Evolutionary conservation across 2,797 vertebrate genomes (phyloP), one percentile per base, ranked within the genome.

Genomic region (Danio jaintianensis): DNA sequence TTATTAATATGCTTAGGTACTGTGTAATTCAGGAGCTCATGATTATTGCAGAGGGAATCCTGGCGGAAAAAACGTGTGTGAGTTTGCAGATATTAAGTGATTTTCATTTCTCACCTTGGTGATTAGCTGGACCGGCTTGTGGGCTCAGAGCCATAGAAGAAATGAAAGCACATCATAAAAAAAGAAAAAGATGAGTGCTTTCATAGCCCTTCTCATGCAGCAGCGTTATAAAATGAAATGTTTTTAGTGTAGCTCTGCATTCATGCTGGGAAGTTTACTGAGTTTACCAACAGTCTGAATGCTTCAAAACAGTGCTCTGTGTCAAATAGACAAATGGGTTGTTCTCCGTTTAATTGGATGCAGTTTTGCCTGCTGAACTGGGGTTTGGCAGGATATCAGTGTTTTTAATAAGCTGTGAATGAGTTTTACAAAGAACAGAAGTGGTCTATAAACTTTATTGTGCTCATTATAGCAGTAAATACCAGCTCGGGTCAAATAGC

Each of bases 1-100:
- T 76, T 90, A 89, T 87, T 85, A 83, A 89, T 87, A 87, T 59
- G 84, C 88, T 87, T 82, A 66, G 47, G 50, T 59, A 69, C 53
- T 47, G 64, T 68, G 69, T 85, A 85, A 86, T 79, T 86, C 75
- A 84, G 77, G 70, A 79, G 67, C 75, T 59, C 78, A 86, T 75
- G 76, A 79, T 82, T 84, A 86, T 89, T 85, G 83, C 86, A 50
- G 56, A 78, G 74, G 67, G 73, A 73, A 82, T 85, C 72, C 82
- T 84, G 72, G 75, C 75, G 13, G 70, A 56, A 48, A 29, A 55
- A 45, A 72, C 58, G 16, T 66, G 75, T 75, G 55, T 69, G 55
- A 69, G 42, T 74, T 72, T 74, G 42, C 55, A 62, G 75, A 79
- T 53, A 68, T 56, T 47, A 69, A 61, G 69, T 68, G 47, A 38